Conservation (phyloP, 2,888 invertebrate genomes). For the Alloscopus bannaensis region DNA sequence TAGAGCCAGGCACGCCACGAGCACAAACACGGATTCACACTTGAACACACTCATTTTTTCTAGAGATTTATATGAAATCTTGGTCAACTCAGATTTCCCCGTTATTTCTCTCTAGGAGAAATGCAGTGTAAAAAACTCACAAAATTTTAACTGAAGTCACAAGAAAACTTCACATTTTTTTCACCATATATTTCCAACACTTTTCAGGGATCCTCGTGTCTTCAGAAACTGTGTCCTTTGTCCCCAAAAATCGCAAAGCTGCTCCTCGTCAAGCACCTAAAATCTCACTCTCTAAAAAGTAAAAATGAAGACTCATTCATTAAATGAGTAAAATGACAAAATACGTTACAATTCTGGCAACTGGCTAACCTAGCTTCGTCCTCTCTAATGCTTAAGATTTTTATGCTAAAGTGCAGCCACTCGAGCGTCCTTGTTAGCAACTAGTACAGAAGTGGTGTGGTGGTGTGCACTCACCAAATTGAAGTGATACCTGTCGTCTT, state of each 20-base stretch:
- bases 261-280: no score
- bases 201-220: not conserved
- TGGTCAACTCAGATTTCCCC: no score
- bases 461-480: not conserved
- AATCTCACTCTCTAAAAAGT: no score
- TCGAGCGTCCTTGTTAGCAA: slow-evolving; percentile 1
- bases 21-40: slow-evolving; percentile 4
- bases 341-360: not conserved
- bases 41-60: no score
- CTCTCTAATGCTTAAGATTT: not conserved
- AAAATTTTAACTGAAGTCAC: no score
- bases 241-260: not conserved
- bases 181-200: slow-evolving; percentile 1
- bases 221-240: not conserved
- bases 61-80: no score
- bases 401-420: not conserved
- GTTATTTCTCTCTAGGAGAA: no score
- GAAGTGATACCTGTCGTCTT: no score
- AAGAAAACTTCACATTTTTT: no score
- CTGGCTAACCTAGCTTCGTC: slow-evolving; percentile 5
- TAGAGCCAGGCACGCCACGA: not conserved
- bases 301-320: no score
- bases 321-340: not conserved
- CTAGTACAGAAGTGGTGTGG: not conserved
- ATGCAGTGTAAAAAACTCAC: no score